phyloP scores from a whole-genome alignment of 2,113 vertebrate species.

The Thunnus maccoyii region DNA sequence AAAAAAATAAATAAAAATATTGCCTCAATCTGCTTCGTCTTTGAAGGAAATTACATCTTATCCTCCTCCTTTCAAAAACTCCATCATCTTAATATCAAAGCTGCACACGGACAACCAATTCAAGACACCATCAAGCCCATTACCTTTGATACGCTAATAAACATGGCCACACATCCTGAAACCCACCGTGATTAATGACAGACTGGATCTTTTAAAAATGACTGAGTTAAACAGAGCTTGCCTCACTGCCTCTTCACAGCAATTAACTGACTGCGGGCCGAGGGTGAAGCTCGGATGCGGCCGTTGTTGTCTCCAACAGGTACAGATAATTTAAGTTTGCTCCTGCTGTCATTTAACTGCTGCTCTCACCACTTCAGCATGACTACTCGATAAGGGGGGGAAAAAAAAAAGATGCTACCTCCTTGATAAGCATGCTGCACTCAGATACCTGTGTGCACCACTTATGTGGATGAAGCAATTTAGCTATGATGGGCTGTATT shows the following conservation, averaged over 20 bases:
- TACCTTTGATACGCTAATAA: constrained; percentile 36
- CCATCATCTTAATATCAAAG: constrained; percentile 33
- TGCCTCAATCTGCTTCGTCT: constrained; percentile 9
- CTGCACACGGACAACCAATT: constrained; percentile 13
- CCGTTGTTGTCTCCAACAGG: neutral
- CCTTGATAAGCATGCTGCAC: constrained; percentile 23
- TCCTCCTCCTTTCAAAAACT: neutral
- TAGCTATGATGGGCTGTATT: neutral
- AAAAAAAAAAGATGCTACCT: neutral
- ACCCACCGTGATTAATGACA: neutral
- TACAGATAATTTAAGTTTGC: constrained; percentile 17
- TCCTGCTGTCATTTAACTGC: constrained; percentile 21
- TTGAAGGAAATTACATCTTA: neutral
- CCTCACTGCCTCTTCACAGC: constrained; percentile 14
- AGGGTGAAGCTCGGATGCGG: neutral
- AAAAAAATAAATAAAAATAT: neutral
- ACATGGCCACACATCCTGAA: constrained; percentile 19
- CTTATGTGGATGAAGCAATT: constrained; percentile 5
- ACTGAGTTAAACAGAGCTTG: neutral
- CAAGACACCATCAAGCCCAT: neutral
- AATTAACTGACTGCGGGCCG: constrained; percentile 11
- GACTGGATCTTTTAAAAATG: constrained; percentile 1
- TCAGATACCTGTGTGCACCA: constrained; percentile 7
- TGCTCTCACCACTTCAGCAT: constrained; percentile 2
- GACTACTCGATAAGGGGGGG: neutral